Conservation (phyloP, 2,888 invertebrate genomes). For the Uloborus plumipes region DNA sequence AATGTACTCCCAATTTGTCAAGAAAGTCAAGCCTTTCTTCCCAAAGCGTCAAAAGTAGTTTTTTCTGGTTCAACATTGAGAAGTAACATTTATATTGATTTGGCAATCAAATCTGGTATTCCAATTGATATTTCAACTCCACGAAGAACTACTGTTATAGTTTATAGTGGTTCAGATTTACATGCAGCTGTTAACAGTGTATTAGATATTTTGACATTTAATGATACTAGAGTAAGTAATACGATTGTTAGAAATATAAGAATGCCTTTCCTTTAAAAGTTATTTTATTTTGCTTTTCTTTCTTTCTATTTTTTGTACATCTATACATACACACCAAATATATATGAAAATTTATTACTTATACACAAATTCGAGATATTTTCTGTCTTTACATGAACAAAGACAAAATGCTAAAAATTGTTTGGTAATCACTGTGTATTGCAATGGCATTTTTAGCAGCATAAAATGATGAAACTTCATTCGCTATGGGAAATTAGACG, state of each 20-base stretch:
- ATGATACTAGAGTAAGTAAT: constrained; percentile 33
- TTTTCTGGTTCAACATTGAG: constrained; percentile 17
- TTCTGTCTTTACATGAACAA: not conserved
- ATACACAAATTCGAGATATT: no score
- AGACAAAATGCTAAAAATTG: no score
- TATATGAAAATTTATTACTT: no score
- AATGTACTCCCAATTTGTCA: constrained; percentile 36
- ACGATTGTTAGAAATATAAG: no score
- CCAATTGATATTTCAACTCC: constrained; percentile 6
- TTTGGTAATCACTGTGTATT: no score
- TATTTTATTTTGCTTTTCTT: not conserved
- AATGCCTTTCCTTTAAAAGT: no score
- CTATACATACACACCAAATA: no score
- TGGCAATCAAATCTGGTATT: not conserved
- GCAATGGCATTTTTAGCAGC: no score
- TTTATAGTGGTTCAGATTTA: constrained; percentile 52
- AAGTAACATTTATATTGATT: not conserved
- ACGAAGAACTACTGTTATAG: constrained; percentile 24
- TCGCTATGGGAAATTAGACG: no score
- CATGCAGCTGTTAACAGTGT: constrained; percentile 40
- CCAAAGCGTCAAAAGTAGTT: constrained; percentile 26
- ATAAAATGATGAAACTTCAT: no score
- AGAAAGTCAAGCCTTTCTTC: not conserved
- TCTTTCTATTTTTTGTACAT: not conserved
- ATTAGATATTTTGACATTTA: constrained; percentile 20